A percentile compares a stretch with the other conserved stretches of the same genome.
These are phyloP conservation scores for Cavia aperea DNA, from an alignment of 2,113 vertebrate species.

Conservation along the genomic window DNA sequence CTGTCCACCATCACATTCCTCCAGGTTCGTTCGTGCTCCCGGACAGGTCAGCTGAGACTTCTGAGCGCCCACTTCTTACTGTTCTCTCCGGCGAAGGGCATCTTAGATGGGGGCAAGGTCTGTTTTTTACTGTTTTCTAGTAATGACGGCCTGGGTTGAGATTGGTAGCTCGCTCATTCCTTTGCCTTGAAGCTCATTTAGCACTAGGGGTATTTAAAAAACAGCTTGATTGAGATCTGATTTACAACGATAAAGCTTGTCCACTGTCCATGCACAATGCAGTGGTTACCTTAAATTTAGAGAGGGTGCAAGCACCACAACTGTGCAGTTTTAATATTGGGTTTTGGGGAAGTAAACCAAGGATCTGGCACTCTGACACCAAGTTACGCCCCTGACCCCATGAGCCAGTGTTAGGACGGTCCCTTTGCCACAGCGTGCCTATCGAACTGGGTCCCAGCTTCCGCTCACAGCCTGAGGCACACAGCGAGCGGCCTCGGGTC, in stretches of 20 bases:
- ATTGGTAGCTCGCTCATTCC: neutral
- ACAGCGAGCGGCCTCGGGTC: neutral
- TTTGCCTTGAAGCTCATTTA: neutral
- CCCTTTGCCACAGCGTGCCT: neutral
- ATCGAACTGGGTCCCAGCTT: accelerated
- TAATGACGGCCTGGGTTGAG: neutral
- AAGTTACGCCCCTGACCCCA: neutral
- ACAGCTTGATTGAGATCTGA: neutral
- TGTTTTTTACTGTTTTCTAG: neutral
- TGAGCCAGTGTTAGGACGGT: neutral
- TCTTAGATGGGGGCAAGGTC: neutral
- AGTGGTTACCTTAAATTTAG: neutral
- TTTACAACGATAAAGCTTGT: neutral
- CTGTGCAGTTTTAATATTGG: neutral
- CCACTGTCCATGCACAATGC: neutral
- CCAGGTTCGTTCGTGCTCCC: neutral
- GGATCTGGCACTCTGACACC: neutral
- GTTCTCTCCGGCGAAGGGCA: neutral
- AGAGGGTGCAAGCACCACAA: neutral
- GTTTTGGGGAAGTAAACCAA: neutral
- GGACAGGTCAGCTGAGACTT: neutral
- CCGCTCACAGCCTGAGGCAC: neutral
- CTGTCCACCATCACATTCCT: neutral
- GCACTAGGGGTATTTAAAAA: neutral
- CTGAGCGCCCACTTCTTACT: neutral